Conservation (phyloP, 2,888 invertebrate genomes). For the Tiliacea citrago region DNA sequence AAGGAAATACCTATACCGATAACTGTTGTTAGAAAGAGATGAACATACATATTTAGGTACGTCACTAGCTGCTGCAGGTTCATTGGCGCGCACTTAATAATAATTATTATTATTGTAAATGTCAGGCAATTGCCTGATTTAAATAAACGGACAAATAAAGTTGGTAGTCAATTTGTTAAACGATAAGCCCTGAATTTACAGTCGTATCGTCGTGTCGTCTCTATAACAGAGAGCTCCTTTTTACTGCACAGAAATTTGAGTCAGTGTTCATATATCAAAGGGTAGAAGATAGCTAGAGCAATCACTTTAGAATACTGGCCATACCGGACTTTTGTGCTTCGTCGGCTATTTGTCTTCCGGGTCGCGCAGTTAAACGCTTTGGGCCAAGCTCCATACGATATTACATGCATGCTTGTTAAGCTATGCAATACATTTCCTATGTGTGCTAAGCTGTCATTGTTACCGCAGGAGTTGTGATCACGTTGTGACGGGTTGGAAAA, state of each 20-base stretch:
- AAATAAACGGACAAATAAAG: neutral
- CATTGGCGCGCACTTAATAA: too few species aligned
- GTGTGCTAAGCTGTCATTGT: too few species aligned
- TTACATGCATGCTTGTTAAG: neutral
- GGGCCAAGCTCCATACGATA: neutral
- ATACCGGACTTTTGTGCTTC: constrained; percentile 29
- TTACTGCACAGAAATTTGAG: constrained; percentile 5
- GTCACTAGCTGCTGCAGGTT: too few species aligned
- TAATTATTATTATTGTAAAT: too few species aligned
- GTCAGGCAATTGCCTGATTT: too few species aligned
- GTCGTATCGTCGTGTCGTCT: neutral
- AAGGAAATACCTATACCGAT: too few species aligned
- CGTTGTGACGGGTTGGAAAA: neutral
- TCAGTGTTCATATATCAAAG: constrained; percentile 26
- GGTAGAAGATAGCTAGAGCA: constrained; percentile 19
- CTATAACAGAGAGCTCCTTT: neutral
- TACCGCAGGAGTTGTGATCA: too few species aligned
- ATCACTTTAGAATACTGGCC: constrained; percentile 48
- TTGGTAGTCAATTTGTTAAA: neutral
- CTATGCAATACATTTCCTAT: too few species aligned
- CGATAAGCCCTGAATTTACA: neutral
- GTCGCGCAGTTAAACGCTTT: constrained; percentile 19
- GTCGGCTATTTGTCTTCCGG: constrained; percentile 42
- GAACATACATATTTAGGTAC: too few species aligned
- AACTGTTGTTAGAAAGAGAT: too few species aligned